phyloP scores from a whole-genome alignment of 92 coral and sea anemone genomes.

The Parazoanthus darwini region DNA sequence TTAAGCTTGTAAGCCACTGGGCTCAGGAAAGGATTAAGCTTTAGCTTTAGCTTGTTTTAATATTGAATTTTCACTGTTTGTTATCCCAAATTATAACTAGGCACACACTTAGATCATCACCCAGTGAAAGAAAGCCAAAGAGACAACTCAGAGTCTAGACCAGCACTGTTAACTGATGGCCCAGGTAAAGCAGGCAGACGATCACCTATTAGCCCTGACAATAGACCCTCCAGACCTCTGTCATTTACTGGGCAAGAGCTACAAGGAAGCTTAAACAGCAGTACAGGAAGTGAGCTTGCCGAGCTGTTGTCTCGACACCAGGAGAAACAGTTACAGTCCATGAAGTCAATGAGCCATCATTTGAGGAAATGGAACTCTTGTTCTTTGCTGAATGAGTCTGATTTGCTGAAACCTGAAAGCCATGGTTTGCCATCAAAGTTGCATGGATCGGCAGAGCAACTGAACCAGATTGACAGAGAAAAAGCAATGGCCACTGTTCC shows the following conservation, averaged over 20 bases:
- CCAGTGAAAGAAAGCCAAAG: constrained; percentile 25
- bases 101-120: background rate
- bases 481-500: background rate
- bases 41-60: too few species aligned
- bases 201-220: background rate
- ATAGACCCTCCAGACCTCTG: constrained; percentile 8
- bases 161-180: background rate
- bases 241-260: background rate
- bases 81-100: background rate
- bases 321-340: constrained; percentile 58
- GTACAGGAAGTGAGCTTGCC: constrained; percentile 64
- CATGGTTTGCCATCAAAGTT: constrained; percentile 18
- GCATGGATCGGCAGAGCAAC: constrained; percentile 31
- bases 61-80: background rate
- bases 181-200: background rate
- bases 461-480: constrained; percentile 9
- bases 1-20: too few species aligned
- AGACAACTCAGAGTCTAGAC: background rate
- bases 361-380: constrained; percentile 80
- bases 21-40: too few species aligned
- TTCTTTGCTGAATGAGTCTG: constrained; percentile 49
- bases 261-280: constrained; percentile 21
- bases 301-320: constrained; percentile 67
- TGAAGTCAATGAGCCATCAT: constrained; percentile 41
- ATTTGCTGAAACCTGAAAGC: constrained; percentile 37